Evolutionary conservation across 2,888 invertebrate genomes (phyloP).

Genomic region (Heteromyza rotundicornis): DNA sequence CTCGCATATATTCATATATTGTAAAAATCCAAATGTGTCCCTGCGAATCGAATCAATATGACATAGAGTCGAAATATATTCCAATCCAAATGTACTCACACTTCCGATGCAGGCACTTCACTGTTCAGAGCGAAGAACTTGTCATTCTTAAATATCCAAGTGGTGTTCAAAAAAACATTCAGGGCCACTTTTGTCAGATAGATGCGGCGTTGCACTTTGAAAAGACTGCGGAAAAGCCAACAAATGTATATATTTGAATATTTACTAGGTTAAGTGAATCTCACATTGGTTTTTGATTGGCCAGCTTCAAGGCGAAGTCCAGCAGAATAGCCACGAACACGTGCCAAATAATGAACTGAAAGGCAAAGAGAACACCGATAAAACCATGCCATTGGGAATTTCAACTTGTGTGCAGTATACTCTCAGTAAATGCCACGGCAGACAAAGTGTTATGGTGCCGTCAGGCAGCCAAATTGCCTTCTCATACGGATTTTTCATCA

Average conservation of each 20-base stretch:
- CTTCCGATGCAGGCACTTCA: neutral
- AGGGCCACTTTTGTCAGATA: conserved; percentile 75
- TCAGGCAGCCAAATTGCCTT: conserved; percentile 74
- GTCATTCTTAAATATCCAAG: conserved; percentile 75
- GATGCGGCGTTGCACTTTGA: conserved; percentile 76
- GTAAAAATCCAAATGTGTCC: neutral
- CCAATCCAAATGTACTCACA: neutral
- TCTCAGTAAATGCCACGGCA: too few relatives aligned
- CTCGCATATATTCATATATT: neutral
- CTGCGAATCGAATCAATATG: neutral
- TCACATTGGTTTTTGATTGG: conserved; percentile 76
- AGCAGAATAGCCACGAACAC: conserved; percentile 79
- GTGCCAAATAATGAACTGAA: conserved; percentile 73
- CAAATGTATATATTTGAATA: neutral
- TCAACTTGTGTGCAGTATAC: too few relatives aligned
- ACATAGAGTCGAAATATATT: too few relatives aligned
- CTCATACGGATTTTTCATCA: conserved; percentile 70
- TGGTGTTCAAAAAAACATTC: conserved; percentile 73
- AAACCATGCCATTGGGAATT: too few relatives aligned
- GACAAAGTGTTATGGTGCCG: conserved; percentile 68
- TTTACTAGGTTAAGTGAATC: conserved; percentile 35
- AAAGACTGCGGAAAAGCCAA: conserved; percentile 65
- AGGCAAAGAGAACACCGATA: too few relatives aligned
- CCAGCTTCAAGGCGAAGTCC: conserved; percentile 71
- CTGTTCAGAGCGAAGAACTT: conserved; percentile 54